Base-by-base conservation (phyloP, 1,140 invertebrate genomes). In the Ceratina calcarata region DNA sequence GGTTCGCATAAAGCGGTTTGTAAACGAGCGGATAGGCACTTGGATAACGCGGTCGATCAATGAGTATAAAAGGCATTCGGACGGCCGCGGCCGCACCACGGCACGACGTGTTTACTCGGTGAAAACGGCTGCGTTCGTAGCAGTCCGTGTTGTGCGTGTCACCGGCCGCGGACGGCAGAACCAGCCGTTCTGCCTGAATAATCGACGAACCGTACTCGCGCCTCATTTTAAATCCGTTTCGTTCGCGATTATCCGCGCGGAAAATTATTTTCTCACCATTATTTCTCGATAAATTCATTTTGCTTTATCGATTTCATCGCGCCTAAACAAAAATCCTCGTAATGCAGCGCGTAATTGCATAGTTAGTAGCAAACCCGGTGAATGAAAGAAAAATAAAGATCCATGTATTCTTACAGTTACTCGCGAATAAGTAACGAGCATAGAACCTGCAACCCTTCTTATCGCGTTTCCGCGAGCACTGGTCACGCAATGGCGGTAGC, bases 31-130 rank as follows among this genome's bases (percentile, higher is more conserved):
- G 32, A 77, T 77, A 70, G 79, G 73, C 74, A 81, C 74, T 77
- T 77, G 73, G 74, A 70, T 77, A 77, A 81, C 79, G 74, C 79
- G 65, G 57, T 27, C 72, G 79, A 81, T 81, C 79, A 81, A 81
- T 70, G 79, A 77, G 51, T 70, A 81, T 69, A 70, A 81, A 81
- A 77, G 74, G 73, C 66, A 81, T 81, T 81, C 49, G 74, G 74
- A 62, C 58, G 73, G 51, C 45, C 32, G 32, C 32, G 32, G 32
- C 32, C 32, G 32, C 32, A 37, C 32, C 32, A 37, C 6, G 32
- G 32, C 32, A 37, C 32, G 32, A 37, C 32, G 65, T 77, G 74
- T 77, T 81, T 81, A 69, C 79, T 24, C 74, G 73, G 51, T 69
- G 79, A 81, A 77, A 58, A 49, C 32, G 32, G 32, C 32, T 6